Evolutionary conservation across 2,888 invertebrate species (phyloP).

Genomic region (Nemapogon koenigi): DNA sequence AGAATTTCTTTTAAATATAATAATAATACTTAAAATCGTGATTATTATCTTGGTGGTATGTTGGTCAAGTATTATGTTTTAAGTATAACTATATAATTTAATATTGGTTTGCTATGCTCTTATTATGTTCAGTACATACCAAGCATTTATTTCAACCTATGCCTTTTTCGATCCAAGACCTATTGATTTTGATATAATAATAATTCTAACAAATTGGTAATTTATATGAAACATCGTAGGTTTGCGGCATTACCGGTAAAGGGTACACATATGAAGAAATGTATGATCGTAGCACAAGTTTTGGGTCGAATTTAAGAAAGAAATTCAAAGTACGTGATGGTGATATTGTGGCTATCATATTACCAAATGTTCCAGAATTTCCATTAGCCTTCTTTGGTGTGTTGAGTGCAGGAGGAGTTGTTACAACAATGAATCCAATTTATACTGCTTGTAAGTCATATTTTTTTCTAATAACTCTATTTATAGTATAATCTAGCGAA

Average conservation of each 20-base stretch:
- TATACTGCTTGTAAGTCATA: slow-evolving; percentile 58
- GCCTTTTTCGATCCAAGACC: too few species aligned
- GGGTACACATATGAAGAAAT: slow-evolving; percentile 28
- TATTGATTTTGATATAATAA: too few species aligned
- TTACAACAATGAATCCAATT: slow-evolving; percentile 70
- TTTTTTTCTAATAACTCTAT: slow-evolving; percentile 19
- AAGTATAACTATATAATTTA: too few species aligned
- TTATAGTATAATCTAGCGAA: neutral
- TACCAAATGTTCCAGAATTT: slow-evolving; percentile 74
- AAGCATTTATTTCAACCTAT: too few species aligned
- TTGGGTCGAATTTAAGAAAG: slow-evolving; percentile 62
- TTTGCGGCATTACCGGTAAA: slow-evolving; percentile 23
- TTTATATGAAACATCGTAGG: too few species aligned
- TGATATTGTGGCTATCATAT: slow-evolving; percentile 67
- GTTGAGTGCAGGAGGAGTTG: slow-evolving; percentile 65
- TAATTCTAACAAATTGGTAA: too few species aligned
- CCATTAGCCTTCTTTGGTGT: slow-evolving; percentile 64
- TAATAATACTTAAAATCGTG: too few species aligned
- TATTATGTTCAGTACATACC: too few species aligned
- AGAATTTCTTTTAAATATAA: too few species aligned
- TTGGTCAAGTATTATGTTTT: too few species aligned
- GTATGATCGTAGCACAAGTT: slow-evolving; percentile 55
- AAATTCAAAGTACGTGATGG: slow-evolving; percentile 63
- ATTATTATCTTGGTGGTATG: too few species aligned
- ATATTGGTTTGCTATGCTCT: too few species aligned